phyloP scores from a whole-genome alignment of 2,888 invertebrate species.

The Drosophila pullipes region DNA sequence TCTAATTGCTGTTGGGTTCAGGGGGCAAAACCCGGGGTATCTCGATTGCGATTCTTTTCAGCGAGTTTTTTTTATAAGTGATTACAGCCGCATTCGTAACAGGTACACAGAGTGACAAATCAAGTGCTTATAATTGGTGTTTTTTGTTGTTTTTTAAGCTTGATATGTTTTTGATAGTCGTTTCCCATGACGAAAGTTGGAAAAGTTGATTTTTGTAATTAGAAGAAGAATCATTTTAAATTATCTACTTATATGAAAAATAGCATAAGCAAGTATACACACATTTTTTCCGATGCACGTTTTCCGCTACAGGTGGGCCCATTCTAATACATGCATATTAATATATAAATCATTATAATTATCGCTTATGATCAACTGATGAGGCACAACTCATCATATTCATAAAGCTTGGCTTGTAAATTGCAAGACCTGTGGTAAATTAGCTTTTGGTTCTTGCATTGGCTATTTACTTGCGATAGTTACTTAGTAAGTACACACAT shows the following conservation, averaged over 20 bases:
- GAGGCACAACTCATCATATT: neutral
- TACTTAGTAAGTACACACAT: neutral
- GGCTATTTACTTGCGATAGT: neutral
- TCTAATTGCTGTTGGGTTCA: constrained; percentile 7
- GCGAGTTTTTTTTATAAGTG: neutral
- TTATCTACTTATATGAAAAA: neutral
- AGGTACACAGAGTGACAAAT: neutral
- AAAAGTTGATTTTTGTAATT: neutral
- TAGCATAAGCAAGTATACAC: neutral
- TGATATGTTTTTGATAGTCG: neutral
- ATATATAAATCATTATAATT: neutral
- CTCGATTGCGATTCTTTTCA: neutral
- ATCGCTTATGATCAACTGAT: neutral
- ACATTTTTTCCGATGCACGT: neutral
- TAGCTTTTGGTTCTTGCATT: neutral
- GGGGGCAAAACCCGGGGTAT: neutral
- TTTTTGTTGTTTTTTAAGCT: neutral
- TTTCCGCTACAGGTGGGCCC: neutral
- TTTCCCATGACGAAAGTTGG: neutral
- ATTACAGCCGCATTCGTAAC: neutral
- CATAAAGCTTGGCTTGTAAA: neutral
- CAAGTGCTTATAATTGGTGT: neutral
- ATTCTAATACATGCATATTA: neutral
- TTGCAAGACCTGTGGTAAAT: neutral
- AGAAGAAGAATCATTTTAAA: neutral